Percentiles rank a stretch among this genome's conserved stretches.
Conservation (phyloP, 2,888 invertebrate species). For the Epinotia brunnichana region DNA sequence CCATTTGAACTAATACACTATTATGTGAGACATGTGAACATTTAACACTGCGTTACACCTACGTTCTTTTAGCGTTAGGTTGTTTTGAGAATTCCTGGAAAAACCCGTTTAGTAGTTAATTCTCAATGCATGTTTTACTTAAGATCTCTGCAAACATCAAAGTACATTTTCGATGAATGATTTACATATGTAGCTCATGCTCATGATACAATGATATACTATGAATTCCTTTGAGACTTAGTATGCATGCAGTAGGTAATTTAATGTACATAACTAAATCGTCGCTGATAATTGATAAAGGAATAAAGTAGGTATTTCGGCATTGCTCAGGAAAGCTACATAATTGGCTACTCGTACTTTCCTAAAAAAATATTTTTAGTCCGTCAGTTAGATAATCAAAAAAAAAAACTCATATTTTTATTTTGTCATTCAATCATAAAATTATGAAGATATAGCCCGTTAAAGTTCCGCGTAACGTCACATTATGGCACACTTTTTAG, state of each 20-base stretch:
- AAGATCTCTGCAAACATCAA: not conserved
- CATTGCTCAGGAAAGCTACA: not conserved
- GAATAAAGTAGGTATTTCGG: too few species aligned
- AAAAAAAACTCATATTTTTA: too few species aligned
- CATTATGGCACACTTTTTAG: too few species aligned
- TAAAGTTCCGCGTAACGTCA: too few species aligned
- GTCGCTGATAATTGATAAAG: too few species aligned
- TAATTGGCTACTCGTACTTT: too few species aligned
- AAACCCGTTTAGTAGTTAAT: not conserved
- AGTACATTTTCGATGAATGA: not conserved
- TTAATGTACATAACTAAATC: not conserved
- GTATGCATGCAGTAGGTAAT: too few species aligned
- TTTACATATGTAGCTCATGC: not conserved
- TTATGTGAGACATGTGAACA: conserved; percentile 32
- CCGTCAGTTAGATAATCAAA: too few species aligned
- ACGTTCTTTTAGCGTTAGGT: conserved; percentile 7
- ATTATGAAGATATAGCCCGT: too few species aligned
- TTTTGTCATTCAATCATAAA: too few species aligned
- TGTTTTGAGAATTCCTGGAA: conserved; percentile 4
- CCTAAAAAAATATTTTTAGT: too few species aligned
- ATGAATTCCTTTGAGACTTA: too few species aligned
- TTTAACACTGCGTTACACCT: conserved; percentile 21
- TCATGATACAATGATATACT: not conserved
- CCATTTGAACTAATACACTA: conserved; percentile 32
- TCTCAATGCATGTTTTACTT: not conserved